phyloP scores from a whole-genome alignment of 64 coral and sea anemone genomes.

The Stichodactyla mertensii region DNA sequence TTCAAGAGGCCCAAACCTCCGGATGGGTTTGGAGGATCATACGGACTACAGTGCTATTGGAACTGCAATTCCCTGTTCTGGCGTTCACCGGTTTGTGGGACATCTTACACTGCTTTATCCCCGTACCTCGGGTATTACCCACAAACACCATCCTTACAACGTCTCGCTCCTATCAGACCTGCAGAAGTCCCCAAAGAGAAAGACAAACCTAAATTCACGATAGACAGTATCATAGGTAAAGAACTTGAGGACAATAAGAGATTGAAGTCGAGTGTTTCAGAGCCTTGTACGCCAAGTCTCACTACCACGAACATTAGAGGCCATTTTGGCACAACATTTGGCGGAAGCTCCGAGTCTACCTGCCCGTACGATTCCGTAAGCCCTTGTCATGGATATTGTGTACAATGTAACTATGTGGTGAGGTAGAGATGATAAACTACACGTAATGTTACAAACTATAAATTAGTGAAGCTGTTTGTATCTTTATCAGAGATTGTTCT shows the following conservation, averaged over 20 bases:
- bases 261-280: neutral
- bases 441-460: too few species aligned
- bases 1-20: slow-evolving; percentile 88
- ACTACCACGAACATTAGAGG: slow-evolving; percentile 1
- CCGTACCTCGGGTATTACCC: neutral
- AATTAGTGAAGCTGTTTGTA: too few species aligned
- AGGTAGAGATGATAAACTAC: neutral
- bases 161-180: neutral
- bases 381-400: slow-evolving; percentile 14
- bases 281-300: neutral
- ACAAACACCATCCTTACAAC: neutral
- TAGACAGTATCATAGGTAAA: slow-evolving; percentile 10
- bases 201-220: slow-evolving; percentile 26
- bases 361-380: slow-evolving; percentile 8
- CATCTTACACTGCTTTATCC: neutral
- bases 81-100: slow-evolving; percentile 37
- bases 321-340: neutral
- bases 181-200: slow-evolving; percentile 9
- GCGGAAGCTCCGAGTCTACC: neutral
- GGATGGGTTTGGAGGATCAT: slow-evolving; percentile 40
- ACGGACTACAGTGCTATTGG: slow-evolving; percentile 75
- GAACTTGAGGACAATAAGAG: neutral
- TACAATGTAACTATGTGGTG: slow-evolving; percentile 25
- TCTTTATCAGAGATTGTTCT: too few species aligned
- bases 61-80: slow-evolving; percentile 55